phyloP scores from a whole-genome alignment of 23 tunicate genomes.

The Trididemnum clinides region DNA sequence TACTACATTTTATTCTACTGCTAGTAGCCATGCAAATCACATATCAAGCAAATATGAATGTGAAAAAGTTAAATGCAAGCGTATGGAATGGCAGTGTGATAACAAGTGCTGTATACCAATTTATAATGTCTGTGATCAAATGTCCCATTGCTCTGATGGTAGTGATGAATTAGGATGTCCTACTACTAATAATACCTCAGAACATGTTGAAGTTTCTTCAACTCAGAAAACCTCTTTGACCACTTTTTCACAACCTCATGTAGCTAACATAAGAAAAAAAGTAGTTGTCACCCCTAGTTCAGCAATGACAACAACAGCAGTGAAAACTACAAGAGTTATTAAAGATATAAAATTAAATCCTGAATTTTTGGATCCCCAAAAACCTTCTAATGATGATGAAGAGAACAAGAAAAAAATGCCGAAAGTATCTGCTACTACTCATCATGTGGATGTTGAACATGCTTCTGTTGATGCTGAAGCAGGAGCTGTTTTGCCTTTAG shows the following conservation, averaged over 20 bases:
- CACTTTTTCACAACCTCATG: neutral
- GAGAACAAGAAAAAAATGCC: neutral
- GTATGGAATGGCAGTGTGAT: conserved; percentile 77
- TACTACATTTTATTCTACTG: neutral
- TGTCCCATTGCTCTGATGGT: conserved; percentile 49
- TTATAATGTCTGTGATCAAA: conserved; percentile 50
- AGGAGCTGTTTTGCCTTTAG: conserved; percentile 80
- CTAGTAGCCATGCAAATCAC: neutral
- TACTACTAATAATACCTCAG: neutral
- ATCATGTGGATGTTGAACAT: neutral
- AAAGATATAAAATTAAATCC: neutral
- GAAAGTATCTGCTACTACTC: neutral
- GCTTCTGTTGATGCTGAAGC: conserved; percentile 25
- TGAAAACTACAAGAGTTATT: neutral
- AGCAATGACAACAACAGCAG: neutral
- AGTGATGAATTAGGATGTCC: conserved; percentile 83
- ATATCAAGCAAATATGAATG: neutral
- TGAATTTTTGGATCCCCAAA: no score
- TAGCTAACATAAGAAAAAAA: neutral
- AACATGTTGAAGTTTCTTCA: neutral
- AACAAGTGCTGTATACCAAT: conserved; percentile 53
- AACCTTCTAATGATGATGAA: neutral
- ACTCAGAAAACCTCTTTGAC: neutral
- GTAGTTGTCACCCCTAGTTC: neutral
- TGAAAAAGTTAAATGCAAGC: conserved; percentile 10